phyloP scores from a whole-genome alignment of 2,797 vertebrate genomes.

The Coccyzus lansbergi region DNA sequence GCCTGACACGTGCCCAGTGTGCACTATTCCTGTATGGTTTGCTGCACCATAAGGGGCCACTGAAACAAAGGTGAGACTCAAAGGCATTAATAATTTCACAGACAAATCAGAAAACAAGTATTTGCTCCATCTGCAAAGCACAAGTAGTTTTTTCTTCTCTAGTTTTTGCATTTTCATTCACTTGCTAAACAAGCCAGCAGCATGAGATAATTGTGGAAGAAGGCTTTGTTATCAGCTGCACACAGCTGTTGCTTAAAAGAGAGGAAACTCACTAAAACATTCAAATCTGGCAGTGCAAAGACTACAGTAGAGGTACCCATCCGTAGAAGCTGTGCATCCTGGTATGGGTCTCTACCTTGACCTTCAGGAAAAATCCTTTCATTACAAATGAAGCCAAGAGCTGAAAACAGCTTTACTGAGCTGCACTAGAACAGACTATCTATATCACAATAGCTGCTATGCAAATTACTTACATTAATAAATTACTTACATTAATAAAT shows the following conservation, averaged over 20 bases:
- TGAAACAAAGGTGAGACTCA: neutral
- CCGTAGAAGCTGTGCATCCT: neutral
- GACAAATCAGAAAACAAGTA: neutral
- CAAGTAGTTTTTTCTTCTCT: neutral
- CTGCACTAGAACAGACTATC: neutral
- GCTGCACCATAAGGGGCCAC: neutral
- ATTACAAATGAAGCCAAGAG: neutral
- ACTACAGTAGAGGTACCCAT: neutral
- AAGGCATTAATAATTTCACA: neutral
- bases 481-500: neutral
- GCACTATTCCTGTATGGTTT: neutral
- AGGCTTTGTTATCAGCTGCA: neutral
- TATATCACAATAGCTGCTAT: neutral
- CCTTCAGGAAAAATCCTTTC: neutral
- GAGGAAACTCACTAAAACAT: neutral
- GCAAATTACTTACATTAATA: neutral
- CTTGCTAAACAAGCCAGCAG: neutral
- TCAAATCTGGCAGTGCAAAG: neutral
- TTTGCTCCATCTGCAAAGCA: neutral
- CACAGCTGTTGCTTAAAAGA: constrained; percentile 9
- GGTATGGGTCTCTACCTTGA: neutral
- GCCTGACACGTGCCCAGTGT: neutral
- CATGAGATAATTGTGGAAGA: neutral
- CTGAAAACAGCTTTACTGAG: neutral
- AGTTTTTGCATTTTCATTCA: too few relatives aligned